A percentile compares a stretch with the other conserved stretches of the same genome.
Evolutionary conservation across 2,888 invertebrate genomes (phyloP).

Genomic region (Leistus spinibarbis): DNA sequence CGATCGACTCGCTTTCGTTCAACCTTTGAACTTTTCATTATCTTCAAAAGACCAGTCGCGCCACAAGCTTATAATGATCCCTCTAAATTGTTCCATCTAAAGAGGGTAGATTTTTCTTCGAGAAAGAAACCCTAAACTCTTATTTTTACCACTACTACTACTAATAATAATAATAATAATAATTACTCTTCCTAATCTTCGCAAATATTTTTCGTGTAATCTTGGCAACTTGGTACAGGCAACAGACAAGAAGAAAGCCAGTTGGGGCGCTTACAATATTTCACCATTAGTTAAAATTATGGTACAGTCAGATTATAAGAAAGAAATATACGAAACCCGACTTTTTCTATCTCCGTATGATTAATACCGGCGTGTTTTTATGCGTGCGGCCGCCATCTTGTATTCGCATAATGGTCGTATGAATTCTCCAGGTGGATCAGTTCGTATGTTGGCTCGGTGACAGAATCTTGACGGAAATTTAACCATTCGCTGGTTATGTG

Average conservation of each 20-base stretch:
- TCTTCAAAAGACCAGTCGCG: constrained; percentile 11
- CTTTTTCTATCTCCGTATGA: constrained; percentile 27
- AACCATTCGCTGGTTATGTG: background rate
- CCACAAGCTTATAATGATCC: background rate
- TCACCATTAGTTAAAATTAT: constrained; percentile 37
- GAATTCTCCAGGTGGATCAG: background rate
- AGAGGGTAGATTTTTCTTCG: background rate
- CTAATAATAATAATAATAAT: background rate
- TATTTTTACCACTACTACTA: no score
- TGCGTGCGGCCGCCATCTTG: constrained; percentile 1
- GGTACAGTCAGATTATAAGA: constrained; percentile 30
- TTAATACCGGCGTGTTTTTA: constrained; percentile 31
- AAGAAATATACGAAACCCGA: constrained; percentile 18
- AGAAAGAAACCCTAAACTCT: background rate
- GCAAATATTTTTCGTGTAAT: constrained; percentile 23
- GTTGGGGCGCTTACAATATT: constrained; percentile 25
- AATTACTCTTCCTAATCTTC: constrained; percentile 13
- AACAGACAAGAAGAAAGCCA: constrained; percentile 8
- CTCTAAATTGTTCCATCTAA: background rate
- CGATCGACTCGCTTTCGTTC: constrained; percentile 34
- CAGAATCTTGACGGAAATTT: constrained; percentile 28
- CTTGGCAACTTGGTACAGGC: background rate
- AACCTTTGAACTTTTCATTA: constrained; percentile 40
- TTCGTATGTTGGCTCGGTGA: constrained; percentile 31
- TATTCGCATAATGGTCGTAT: constrained; percentile 4